phyloP scores from a whole-genome alignment of 1,140 invertebrate genomes.

The Intoshia linei region DNA sequence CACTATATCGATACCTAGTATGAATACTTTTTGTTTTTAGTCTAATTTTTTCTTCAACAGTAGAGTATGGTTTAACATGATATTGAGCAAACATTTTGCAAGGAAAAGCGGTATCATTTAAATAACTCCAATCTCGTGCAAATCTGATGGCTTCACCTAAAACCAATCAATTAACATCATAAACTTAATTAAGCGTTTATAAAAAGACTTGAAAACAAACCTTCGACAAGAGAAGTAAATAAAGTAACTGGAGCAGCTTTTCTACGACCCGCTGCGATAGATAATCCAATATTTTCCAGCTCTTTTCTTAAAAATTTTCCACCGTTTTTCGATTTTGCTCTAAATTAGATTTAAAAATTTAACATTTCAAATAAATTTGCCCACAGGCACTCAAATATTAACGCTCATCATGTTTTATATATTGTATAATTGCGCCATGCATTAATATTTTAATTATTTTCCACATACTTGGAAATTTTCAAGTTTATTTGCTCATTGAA shows the following conservation, averaged over 20 bases:
- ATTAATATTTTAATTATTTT: neutral
- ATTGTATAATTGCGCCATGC: neutral
- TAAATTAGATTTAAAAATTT: constrained; percentile 20
- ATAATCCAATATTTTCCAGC: constrained; percentile 71
- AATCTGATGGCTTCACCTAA: constrained; percentile 81
- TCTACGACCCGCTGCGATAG: constrained; percentile 67
- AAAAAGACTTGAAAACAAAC: constrained; percentile 12
- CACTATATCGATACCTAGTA: constrained; percentile 42
- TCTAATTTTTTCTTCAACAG: constrained; percentile 45
- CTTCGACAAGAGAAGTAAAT: constrained; percentile 72
- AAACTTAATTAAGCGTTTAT: neutral
- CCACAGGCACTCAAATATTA: too few species aligned
- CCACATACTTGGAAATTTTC: neutral
- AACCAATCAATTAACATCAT: constrained; percentile 11
- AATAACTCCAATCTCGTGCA: constrained; percentile 79
- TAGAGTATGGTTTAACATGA: constrained; percentile 43
- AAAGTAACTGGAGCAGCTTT: constrained; percentile 85
- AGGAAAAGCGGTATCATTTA: constrained; percentile 93
- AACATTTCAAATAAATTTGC: too few species aligned
- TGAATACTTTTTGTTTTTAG: constrained; percentile 62
- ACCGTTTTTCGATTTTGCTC: constrained; percentile 88
- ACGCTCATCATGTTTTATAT: too few species aligned
- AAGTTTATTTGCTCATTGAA: neutral
- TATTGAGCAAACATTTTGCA: constrained; percentile 76
- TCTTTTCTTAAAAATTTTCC: constrained; percentile 64